These are phyloP conservation scores for Leguminivora glycinivorella DNA, from an alignment of 1,140 invertebrate species.

Conservation along the genomic window DNA sequence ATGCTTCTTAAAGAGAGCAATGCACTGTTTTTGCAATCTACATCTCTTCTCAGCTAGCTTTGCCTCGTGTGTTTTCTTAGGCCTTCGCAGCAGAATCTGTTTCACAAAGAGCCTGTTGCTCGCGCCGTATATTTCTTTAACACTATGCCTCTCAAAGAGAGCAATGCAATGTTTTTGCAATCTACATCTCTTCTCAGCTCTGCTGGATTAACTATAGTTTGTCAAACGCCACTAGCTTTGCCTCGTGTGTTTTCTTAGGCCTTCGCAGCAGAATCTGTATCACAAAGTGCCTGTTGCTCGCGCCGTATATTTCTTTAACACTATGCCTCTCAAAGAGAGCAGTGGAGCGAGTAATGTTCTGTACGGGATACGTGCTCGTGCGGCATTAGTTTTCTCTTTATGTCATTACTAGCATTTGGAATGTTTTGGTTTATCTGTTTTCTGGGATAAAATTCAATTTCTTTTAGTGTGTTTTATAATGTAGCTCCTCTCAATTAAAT, in stretches of 20 bases:
- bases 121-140: slow-evolving; percentile 13
- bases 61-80: not conserved
- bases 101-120: slow-evolving; percentile 11
- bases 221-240: not conserved
- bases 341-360: slow-evolving; percentile 16
- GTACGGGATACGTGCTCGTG: slow-evolving; percentile 10
- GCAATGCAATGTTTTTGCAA: no score
- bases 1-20: not conserved
- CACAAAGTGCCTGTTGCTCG: slow-evolving; percentile 23
- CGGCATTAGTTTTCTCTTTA: slow-evolving; percentile 6
- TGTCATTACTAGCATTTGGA: not conserved
- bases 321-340: slow-evolving; percentile 19
- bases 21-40: no score
- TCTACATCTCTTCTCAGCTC: no score
- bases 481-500: no score
- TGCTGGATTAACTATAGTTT: no score
- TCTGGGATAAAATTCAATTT: not conserved
- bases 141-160: slow-evolving; percentile 11
- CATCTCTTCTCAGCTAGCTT: no score
- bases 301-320: slow-evolving; percentile 25
- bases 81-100: not conserved
- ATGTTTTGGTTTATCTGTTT: not conserved
- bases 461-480: not conserved
- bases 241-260: not conserved
- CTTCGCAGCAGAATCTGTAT: slow-evolving; percentile 7